These are phyloP conservation scores for Theocolax elegans DNA, from an alignment of 1,140 invertebrate species.

Conservation along the genomic window DNA sequence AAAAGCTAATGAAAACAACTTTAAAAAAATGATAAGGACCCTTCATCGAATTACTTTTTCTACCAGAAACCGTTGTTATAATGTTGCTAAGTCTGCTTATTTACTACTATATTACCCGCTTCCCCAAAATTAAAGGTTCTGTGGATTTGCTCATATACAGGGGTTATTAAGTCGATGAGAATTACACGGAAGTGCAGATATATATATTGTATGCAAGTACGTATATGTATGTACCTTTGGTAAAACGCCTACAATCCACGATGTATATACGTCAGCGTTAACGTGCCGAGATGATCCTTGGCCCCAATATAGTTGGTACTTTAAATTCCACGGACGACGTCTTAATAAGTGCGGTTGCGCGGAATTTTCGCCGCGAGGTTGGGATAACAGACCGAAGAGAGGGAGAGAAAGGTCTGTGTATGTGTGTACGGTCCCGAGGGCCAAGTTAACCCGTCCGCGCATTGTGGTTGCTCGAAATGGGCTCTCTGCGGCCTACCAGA, in stretches of 20 bases:
- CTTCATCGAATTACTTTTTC: too few species aligned
- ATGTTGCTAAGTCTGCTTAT: too few species aligned
- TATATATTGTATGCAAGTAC: too few species aligned
- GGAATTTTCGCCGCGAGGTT: slow-evolving; percentile 49
- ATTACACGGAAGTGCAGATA: neutral
- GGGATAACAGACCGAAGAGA: too few species aligned
- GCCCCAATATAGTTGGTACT: slow-evolving; percentile 41
- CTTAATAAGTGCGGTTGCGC: slow-evolving; percentile 66
- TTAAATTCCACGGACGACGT: slow-evolving; percentile 62
- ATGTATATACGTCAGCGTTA: slow-evolving; percentile 22
- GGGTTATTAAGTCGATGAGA: neutral
- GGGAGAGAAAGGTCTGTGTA: too few species aligned
- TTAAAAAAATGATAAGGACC: too few species aligned
- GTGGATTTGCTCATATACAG: neutral
- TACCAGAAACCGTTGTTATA: too few species aligned
- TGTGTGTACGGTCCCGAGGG: too few species aligned
- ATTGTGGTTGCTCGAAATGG: slow-evolving; percentile 64
- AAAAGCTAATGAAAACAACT: too few species aligned
- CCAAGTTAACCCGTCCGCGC: slow-evolving; percentile 48
- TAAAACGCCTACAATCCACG: neutral
- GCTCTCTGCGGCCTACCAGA: slow-evolving; percentile 56
- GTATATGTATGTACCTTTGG: too few species aligned
- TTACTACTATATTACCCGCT: too few species aligned
- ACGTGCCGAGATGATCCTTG: neutral
- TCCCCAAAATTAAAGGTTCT: too few species aligned